phyloP scores from a whole-genome alignment of 2,888 invertebrate genomes.

The Polydrusus cervinus region DNA sequence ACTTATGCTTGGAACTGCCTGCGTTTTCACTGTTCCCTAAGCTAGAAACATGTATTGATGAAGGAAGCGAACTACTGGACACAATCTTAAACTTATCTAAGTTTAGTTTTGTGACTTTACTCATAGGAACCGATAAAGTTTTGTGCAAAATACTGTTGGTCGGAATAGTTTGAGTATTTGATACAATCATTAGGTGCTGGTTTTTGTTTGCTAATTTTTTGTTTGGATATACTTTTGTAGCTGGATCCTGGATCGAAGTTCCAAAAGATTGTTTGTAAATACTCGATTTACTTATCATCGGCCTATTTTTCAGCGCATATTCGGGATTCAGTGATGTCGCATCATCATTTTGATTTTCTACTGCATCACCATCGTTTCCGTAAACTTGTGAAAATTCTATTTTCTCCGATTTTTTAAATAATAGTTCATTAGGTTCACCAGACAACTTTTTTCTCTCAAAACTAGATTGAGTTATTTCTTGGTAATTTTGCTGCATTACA shows the following conservation, averaged over 20 bases:
- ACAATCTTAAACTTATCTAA: slow-evolving; percentile 70
- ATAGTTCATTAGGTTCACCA: neutral
- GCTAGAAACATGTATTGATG: slow-evolving; percentile 54
- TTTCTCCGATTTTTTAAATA: slow-evolving; percentile 16
- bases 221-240: slow-evolving; percentile 6
- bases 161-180: slow-evolving; percentile 67
- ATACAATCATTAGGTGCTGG: slow-evolving; percentile 70
- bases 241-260: neutral
- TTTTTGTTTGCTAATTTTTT: slow-evolving; percentile 61
- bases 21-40: slow-evolving; percentile 58
- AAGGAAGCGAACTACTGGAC: slow-evolving; percentile 60
- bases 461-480: neutral
- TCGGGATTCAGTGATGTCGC: neutral
- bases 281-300: slow-evolving; percentile 10
- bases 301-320: slow-evolving; percentile 6
- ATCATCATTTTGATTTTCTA: neutral
- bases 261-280: slow-evolving; percentile 5
- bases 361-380: neutral
- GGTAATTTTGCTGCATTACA: slow-evolving; percentile 16
- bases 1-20: slow-evolving; percentile 64
- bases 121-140: slow-evolving; percentile 68
- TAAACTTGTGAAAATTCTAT: neutral
- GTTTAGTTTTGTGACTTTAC: slow-evolving; percentile 68
- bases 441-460: slow-evolving; percentile 15
- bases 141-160: slow-evolving; percentile 68